Base-by-base conservation (phyloP, 2,113 vertebrate genomes). In the Anhinga rufa region DNA sequence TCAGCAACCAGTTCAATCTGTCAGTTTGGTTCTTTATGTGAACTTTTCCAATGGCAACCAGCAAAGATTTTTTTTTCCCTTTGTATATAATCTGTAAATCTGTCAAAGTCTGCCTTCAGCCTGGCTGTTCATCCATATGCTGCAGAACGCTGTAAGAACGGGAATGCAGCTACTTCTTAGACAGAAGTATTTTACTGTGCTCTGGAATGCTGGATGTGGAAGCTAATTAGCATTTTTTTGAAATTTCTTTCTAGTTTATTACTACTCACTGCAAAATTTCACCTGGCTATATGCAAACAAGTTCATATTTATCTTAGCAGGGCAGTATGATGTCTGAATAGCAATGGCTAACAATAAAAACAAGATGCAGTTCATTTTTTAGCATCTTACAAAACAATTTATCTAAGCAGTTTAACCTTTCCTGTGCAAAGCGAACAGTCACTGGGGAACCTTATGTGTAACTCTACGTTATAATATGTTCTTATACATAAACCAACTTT, bases 11-110 rank as follows among this genome's bases (percentile, higher is more conserved):
- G 69, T 91, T 96, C 90, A 94, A 71, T 88, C 88, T 96, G 86
- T 96, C 83, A 83, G 51, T 81, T 90, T 71, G 12, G 44, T 94
- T 52, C 64, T 96, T 93, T 84, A 77, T 90, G 83, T 69, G 80
- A 94, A 94, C 80, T 95, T 96, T 96, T 91, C 83, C 91, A 79
- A 83, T 89, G 72, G 60, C 91, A 97, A 91, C 76, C 80, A 93
- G 86, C 55, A 88, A 91, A 83, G 40, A 16, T 55, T 32, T 44
- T 34, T 44, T 60, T 61, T 46, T 80, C 18, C 28, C 36, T 31
- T 46, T 81, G 31, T 80, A n/a, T 66, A 86, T 88, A 81, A 91
- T 91, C 66, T 94, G 36, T 66, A 60, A 92, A 96, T 90, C 68
- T 96, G 95, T 93, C 92, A 66, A 69, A 93, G 58, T 86, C 76